Evolutionary conservation across 2,113 vertebrate genomes (phyloP).

Genomic region (Chelonoidis abingdonii): DNA sequence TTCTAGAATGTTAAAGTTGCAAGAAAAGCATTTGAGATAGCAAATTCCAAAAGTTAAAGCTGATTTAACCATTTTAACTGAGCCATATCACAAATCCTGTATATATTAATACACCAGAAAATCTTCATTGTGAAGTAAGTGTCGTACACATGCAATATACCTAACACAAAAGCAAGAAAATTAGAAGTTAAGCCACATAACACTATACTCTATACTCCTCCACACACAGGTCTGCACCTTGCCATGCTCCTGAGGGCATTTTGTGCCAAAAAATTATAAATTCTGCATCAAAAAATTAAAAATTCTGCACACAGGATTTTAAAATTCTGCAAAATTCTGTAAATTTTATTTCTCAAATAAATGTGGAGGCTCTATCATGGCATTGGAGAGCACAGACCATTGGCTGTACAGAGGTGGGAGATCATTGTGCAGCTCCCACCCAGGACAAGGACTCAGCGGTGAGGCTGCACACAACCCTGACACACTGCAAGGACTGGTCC

Average conservation of each 20-base stretch:
- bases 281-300: too few relatives aligned
- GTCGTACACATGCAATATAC: background rate
- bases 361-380: too few relatives aligned
- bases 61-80: background rate
- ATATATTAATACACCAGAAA: background rate
- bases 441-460: too few relatives aligned
- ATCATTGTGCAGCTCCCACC: too few relatives aligned
- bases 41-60: background rate
- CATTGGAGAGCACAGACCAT: too few relatives aligned
- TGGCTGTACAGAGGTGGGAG: too few relatives aligned
- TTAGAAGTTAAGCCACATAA: background rate
- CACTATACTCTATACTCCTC: background rate
- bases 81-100: background rate
- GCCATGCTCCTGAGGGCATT: background rate
- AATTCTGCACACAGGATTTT: too few relatives aligned
- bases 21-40: background rate
- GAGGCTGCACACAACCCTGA: too few relatives aligned
- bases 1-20: background rate
- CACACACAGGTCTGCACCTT: background rate
- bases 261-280: too few relatives aligned
- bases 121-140: background rate
- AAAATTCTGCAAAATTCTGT: too few relatives aligned
- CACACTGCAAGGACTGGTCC: too few relatives aligned
- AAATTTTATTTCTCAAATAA: too few relatives aligned
- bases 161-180: background rate